Evolutionary conservation across 2,113 vertebrate species (phyloP).

Genomic region (Tricholaema leucomelas): DNA sequence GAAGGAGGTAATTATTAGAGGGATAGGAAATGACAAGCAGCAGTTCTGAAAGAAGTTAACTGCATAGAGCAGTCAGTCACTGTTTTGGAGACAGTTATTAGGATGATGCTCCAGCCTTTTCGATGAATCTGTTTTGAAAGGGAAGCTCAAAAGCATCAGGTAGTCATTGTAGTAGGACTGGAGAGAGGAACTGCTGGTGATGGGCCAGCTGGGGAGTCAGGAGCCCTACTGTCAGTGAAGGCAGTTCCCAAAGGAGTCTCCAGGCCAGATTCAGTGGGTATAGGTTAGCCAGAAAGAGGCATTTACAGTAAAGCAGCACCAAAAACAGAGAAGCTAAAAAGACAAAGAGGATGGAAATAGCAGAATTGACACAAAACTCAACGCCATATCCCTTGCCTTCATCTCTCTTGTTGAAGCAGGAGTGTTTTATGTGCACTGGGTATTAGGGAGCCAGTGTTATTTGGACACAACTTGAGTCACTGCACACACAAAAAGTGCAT

Average conservation of each 20-base stretch:
- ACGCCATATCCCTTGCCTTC: neutral
- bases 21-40: constrained; percentile 35
- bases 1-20: constrained; percentile 25
- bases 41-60: constrained; percentile 24
- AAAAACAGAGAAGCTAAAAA: neutral
- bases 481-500: neutral
- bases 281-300: neutral
- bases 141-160: neutral
- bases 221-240: neutral
- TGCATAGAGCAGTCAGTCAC: constrained; percentile 15
- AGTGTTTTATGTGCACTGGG: neutral
- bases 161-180: neutral
- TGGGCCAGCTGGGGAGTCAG: neutral
- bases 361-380: neutral
- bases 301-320: neutral
- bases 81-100: constrained; percentile 14
- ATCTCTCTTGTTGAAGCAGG: neutral
- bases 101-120: neutral
- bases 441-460: neutral
- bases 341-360: neutral
- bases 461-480: neutral
- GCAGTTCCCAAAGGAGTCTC: neutral
- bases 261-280: neutral
- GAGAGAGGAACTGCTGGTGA: neutral
- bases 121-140: neutral